Conservation (phyloP, 30 jellyfish, hydroid and myxozoan species). For the Cassiopea andromeda region DNA sequence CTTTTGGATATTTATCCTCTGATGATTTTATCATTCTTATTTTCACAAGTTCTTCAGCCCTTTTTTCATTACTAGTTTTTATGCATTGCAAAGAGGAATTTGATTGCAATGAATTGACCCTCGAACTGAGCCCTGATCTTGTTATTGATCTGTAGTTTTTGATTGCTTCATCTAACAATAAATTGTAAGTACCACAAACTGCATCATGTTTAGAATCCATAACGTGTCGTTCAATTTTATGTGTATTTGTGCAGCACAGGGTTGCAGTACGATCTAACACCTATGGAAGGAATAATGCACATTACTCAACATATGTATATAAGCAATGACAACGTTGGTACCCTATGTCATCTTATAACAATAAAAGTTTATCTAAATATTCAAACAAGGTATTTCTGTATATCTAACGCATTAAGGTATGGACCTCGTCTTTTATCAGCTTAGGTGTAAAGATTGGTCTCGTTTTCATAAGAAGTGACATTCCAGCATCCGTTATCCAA, state of each 20-base stretch:
- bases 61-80: too few species aligned
- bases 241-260: constrained; percentile 12
- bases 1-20: too few species aligned
- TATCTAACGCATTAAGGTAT: not conserved
- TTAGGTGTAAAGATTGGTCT: constrained; percentile 32
- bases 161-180: constrained; percentile 53
- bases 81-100: too few species aligned
- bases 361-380: too few species aligned
- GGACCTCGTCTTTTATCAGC: constrained; percentile 37
- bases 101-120: not conserved
- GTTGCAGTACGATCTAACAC: constrained; percentile 45
- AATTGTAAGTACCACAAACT: constrained; percentile 59
- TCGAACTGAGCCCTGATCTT: constrained; percentile 2
- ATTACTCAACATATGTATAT: not conserved
- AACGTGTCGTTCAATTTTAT: constrained; percentile 33
- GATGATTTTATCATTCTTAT: too few species aligned
- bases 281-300: constrained; percentile 2
- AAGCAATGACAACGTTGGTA: too few species aligned
- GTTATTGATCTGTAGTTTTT: constrained; percentile 12
- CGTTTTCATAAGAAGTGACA: constrained; percentile 15
- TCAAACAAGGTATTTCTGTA: not conserved
- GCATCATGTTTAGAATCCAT: constrained; percentile 54
- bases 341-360: too few species aligned
- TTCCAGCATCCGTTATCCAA: constrained; percentile 82
- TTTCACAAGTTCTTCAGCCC: too few species aligned